Base-by-base conservation (phyloP, 2,888 invertebrate species). In the Lamellibrachia columna region DNA sequence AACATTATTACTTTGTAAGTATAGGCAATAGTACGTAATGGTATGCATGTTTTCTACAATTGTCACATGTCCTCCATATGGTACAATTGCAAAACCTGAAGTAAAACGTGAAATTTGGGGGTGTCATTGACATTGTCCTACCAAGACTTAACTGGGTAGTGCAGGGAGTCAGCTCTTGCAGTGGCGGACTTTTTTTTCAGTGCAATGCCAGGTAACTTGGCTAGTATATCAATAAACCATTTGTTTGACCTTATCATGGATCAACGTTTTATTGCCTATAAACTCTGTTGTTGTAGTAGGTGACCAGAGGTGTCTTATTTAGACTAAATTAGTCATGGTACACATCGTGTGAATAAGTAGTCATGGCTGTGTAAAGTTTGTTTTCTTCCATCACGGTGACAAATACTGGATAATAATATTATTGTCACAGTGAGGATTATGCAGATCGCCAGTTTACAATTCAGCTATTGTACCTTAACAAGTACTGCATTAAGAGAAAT, bases 401-500 rank as follows among this genome's bases (percentile, higher is more conserved):
- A 22, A 75, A 75, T 4, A 75, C 15, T 22, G 75, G 22, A 75
- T 75, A 22, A 22, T 15, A 3, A 75, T 15, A 22, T 22, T 75
- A 75, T 75, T n/a, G 75, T 75, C 75, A 75, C 75, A 75, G 75
- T n/a, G 75, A 75, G 75, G 15, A 75, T 75, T 75, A 75, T n/a
- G n/a, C 2, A 15, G 75, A 75, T 75, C 75, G n/a, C 75, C n/a
- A n/a, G 75, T 75, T 75, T 22, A n/a, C 75, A 3, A 75, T 75
- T 75, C 75, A 75, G 75, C n/a, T 75, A 75, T 75, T 75, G 15
- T 75, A 22, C n/a, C 22, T 75, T 40, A 40, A 40, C 40, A 40
- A 40, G 40, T 40, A 40, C 40, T 40, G 40, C 40, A 40, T 40
- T 40, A 40, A 40, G 40, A 40, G 75, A 6, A 22, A 75, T 75